Conservation (phyloP, 1,140 invertebrate species). For the Nymphalis io region DNA sequence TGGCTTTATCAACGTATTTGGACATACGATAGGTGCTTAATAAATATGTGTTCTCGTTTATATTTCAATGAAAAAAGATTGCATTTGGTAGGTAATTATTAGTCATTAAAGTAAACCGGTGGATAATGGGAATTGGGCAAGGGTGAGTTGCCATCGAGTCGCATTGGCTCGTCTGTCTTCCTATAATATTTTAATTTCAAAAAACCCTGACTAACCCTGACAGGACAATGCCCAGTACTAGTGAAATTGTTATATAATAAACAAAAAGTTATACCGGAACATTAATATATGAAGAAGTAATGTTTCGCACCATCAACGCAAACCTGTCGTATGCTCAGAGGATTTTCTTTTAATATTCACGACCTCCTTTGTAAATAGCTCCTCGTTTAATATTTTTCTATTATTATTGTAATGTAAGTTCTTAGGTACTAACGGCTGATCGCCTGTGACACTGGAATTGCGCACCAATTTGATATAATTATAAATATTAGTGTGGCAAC, state of each 20-base stretch:
- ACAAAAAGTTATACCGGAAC: too few relatives aligned
- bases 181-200: too few relatives aligned
- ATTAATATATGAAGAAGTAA: too few relatives aligned
- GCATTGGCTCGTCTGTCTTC: neutral
- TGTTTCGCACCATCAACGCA: too few relatives aligned
- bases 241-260: too few relatives aligned
- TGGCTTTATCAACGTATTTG: neutral
- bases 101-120: too few relatives aligned
- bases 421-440: slow-evolving; percentile 11
- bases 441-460: slow-evolving; percentile 34
- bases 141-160: too few relatives aligned
- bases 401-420: slow-evolving; percentile 46
- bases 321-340: neutral
- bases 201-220: too few relatives aligned
- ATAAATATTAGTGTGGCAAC: neutral
- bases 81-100: too few relatives aligned
- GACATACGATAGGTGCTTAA: neutral
- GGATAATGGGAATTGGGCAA: too few relatives aligned
- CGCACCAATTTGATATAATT: slow-evolving; percentile 42
- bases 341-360: slow-evolving; percentile 26
- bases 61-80: neutral
- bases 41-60: neutral
- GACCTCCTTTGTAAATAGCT: slow-evolving; percentile 50
- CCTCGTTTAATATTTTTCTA: slow-evolving; percentile 59
- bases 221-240: too few relatives aligned